Base-by-base conservation (phyloP, 2,113 vertebrate species). In the Callipepla californica region DNA sequence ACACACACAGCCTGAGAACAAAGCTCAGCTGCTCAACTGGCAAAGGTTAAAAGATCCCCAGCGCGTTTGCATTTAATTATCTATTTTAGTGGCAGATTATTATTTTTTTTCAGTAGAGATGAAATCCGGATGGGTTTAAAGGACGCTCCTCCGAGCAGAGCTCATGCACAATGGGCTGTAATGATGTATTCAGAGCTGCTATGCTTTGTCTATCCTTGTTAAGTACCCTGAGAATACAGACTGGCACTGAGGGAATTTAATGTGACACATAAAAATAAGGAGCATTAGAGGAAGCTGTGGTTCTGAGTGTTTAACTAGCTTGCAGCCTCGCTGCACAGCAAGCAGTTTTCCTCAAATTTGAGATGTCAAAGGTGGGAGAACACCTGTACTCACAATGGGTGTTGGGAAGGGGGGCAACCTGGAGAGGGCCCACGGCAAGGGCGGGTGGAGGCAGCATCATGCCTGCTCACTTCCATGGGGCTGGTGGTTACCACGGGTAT, bases 131-230 rank as follows among this genome's bases (percentile, higher is more conserved):
- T 50, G 89, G 79, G 72, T 75, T 91, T 94, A 63, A 84, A 92
- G 93, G 93, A 89, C 9, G 0, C 68, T 91, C 22, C 84, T 59
- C 16, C 17, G 2, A n/a, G 55, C 16, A 0, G 44, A 65, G 55
- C 44, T 89, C 58, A 2, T 25, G 84, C 69, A 68, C 74, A 69
- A 23, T 44, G 55, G 91, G 5, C 76, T 72, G 69, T 40, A 34
- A 36, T 48, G 87, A 92, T 85, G 77, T 85, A 50, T 79, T 85
- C 2, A 1, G 87, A 40, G 66, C 85, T 65, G 90, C 88, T 80
- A 10, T 1, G 86, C 91, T 91, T 90, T 90, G 85, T 96, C 93
- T 95, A 6, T 82, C 85, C 81, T 76, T 62, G 82, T 95, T 94
- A 95, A 92, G 79, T n/a, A 42, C 84, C 79, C 77, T 45, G 85